Percentiles rank a stretch among this genome's conserved stretches.
Conservation (phyloP, 2,888 invertebrate genomes). For the Sarcophaga variegata region DNA sequence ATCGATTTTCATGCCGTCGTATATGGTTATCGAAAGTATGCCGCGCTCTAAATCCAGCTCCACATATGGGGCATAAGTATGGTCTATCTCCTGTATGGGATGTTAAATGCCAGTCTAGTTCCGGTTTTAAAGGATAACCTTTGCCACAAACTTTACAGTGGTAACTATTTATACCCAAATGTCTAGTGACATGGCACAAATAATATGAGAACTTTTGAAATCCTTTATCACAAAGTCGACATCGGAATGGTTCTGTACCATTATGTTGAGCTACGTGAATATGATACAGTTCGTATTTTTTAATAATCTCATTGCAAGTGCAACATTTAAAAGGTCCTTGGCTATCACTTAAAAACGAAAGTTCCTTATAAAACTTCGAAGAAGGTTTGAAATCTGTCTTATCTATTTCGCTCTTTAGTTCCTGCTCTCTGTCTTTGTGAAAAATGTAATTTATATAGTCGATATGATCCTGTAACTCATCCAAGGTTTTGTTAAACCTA, state of each 20-base stretch:
- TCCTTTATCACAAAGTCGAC: slow-evolving; percentile 14
- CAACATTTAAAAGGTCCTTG: slow-evolving; percentile 31
- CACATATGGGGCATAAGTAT: slow-evolving; percentile 71
- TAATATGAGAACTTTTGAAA: slow-evolving; percentile 29
- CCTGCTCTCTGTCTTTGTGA: slow-evolving; percentile 35
- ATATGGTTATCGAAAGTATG: slow-evolving; percentile 33
- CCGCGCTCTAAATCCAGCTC: slow-evolving; percentile 72
- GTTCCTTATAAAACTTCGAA: slow-evolving; percentile 14
- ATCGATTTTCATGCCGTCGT: slow-evolving; percentile 43
- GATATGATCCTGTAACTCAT: slow-evolving; percentile 23
- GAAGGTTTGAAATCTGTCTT: slow-evolving; percentile 35
- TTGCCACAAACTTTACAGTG: slow-evolving; percentile 37
- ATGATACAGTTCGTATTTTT: slow-evolving; percentile 21
- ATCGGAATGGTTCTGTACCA: slow-evolving; percentile 14
- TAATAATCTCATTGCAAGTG: slow-evolving; percentile 14
- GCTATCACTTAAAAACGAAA: slow-evolving; percentile 22
- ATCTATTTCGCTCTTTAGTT: slow-evolving; percentile 38
- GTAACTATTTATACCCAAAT: slow-evolving; percentile 7
- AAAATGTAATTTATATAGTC: slow-evolving; percentile 40
- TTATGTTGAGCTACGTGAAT: slow-evolving; percentile 7
- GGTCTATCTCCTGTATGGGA: slow-evolving; percentile 26
- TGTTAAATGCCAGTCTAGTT: slow-evolving; percentile 22
- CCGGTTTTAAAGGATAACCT: slow-evolving; percentile 19
- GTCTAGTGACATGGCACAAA: slow-evolving; percentile 21
- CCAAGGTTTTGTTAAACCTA: slow-evolving; percentile 25